Percentiles rank a stretch among this genome's conserved stretches.
These are phyloP conservation scores for Ectemnius continuus DNA, from an alignment of 2,888 invertebrate genomes.

Conservation along the genomic window DNA sequence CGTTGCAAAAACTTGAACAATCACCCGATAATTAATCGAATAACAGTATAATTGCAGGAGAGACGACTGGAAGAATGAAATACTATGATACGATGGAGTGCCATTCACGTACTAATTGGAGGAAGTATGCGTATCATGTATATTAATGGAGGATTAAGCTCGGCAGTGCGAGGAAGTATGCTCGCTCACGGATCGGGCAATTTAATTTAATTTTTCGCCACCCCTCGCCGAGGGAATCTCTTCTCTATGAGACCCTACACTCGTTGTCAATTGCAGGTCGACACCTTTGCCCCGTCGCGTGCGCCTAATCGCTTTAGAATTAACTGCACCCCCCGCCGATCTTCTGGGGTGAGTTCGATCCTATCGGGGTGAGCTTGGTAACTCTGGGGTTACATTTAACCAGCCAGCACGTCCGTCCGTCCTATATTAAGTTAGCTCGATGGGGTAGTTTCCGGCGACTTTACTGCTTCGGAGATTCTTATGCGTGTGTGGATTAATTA, in stretches of 20 bases:
- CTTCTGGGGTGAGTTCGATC: conserved; percentile 38
- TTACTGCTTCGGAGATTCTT: too few species aligned
- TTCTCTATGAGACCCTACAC: conserved; percentile 45
- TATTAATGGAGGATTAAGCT: conserved; percentile 52
- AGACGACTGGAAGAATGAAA: too few species aligned
- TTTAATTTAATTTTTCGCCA: conserved; percentile 67
- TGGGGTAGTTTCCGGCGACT: too few species aligned
- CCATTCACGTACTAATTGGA: neutral
- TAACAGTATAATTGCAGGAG: too few species aligned
- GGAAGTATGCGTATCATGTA: conserved; percentile 12
- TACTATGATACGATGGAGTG: too few species aligned
- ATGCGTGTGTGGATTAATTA: too few species aligned
- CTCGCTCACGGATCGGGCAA: conserved; percentile 6
- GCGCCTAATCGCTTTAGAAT: conserved; percentile 76
- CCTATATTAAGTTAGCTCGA: too few species aligned
- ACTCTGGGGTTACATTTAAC: neutral
- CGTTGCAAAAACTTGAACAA: too few species aligned
- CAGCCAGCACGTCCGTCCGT: neutral
- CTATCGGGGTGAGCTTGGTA: conserved; percentile 22
- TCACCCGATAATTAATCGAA: too few species aligned
- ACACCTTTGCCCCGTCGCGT: conserved; percentile 75
- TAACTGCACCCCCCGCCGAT: conserved; percentile 61
- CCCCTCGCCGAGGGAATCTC: conserved; percentile 52
- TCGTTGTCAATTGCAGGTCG: conserved; percentile 75
- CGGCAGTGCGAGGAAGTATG: conserved; percentile 37